A percentile compares a stretch with the other conserved stretches of the same genome.
Evolutionary conservation across 2,797 vertebrate species (phyloP).

Genomic region (Hirundo rustica): DNA sequence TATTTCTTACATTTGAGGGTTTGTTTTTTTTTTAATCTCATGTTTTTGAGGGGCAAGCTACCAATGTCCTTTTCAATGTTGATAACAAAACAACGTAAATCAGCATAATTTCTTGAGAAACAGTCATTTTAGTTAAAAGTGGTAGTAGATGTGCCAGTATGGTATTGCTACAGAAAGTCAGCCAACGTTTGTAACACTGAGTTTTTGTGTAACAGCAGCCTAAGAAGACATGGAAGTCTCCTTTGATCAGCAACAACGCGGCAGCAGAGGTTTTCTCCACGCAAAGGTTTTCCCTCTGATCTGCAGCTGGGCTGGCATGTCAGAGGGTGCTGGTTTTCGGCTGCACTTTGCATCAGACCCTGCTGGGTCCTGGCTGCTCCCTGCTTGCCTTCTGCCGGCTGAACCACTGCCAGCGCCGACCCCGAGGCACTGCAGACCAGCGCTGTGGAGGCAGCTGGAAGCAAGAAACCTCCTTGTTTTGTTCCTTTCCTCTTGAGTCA

Average conservation of each 20-base stretch:
- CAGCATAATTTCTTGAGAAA: background rate
- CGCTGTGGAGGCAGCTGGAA: background rate
- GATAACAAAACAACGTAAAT: background rate
- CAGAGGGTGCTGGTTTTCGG: background rate
- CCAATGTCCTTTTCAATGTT: background rate
- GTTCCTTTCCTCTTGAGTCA: background rate
- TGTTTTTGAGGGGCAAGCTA: background rate
- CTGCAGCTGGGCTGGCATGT: background rate
- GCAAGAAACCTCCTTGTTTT: background rate
- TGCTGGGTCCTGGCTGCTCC: accelerated
- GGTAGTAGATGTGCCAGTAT: background rate
- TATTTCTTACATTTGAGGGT: background rate
- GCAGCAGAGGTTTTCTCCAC: background rate
- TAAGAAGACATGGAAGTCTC: background rate
- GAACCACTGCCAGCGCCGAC: accelerated
- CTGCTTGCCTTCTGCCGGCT: accelerated
- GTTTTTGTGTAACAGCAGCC: background rate
- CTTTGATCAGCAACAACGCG: background rate
- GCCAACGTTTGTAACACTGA: accelerated
- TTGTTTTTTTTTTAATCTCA: background rate
- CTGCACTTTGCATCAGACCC: background rate
- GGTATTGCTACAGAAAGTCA: background rate
- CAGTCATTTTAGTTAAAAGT: background rate
- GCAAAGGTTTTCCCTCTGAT: accelerated
- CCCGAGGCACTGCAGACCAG: background rate